Percentiles rank a stretch among this genome's conserved stretches.
These are phyloP conservation scores for Opisthograptis luteolata DNA, from an alignment of 2,888 invertebrate genomes.

Conservation along the genomic window DNA sequence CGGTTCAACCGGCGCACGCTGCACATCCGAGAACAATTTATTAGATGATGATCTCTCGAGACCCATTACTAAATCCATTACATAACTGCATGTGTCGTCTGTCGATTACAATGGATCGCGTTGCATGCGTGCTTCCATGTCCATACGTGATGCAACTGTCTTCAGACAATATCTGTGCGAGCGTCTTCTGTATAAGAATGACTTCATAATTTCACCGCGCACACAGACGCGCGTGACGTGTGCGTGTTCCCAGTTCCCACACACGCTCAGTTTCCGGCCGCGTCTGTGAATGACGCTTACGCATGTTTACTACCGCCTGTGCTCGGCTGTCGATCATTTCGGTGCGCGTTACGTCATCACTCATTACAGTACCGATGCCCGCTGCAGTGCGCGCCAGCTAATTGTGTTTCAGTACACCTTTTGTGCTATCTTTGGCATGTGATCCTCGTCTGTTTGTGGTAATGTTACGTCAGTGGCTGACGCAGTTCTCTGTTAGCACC, in stretches of 20 bases:
- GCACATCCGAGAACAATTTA: conserved; percentile 42
- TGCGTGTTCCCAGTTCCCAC: conserved; percentile 44
- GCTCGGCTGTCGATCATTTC: conserved; percentile 70
- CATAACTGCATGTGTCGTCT: conserved; percentile 40
- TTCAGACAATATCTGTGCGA: conserved; percentile 49
- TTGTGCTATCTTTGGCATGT: conserved; percentile 34
- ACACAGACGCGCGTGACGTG: conserved; percentile 45
- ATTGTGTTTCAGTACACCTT: conserved; percentile 42
- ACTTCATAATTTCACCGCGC: conserved; percentile 67
- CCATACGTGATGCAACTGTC: conserved; percentile 57
- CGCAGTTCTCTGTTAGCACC: conserved; percentile 8
- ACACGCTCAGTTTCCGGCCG: conserved; percentile 62
- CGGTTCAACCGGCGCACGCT: conserved; percentile 5
- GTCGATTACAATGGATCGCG: conserved; percentile 49
- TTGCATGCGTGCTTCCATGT: conserved; percentile 45
- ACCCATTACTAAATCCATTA: conserved; percentile 42
- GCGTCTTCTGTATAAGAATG: conserved; percentile 64
- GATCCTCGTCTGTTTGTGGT: conserved; percentile 25
- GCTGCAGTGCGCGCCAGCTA: conserved; percentile 38
- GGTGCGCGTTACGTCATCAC: conserved; percentile 67
- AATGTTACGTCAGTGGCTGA: conserved; percentile 18
- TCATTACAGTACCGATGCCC: conserved; percentile 52
- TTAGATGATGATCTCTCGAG: conserved; percentile 43
- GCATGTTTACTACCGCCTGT: conserved; percentile 72
- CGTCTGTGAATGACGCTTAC: conserved; percentile 76